Evolutionary conservation across 2,888 invertebrate species (phyloP).

Genomic region (Amorpha juglandis): DNA sequence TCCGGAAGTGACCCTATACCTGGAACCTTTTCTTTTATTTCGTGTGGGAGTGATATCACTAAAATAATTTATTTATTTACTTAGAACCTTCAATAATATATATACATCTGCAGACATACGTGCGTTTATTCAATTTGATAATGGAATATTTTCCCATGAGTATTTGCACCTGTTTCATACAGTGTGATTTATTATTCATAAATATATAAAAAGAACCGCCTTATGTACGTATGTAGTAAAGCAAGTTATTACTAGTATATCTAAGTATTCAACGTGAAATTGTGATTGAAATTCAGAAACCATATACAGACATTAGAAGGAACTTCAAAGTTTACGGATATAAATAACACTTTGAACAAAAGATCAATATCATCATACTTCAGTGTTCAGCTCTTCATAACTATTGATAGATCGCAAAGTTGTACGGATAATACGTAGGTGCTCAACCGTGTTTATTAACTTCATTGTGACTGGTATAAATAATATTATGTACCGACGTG

Average conservation of each 20-base stretch:
- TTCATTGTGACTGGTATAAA: too few relatives aligned
- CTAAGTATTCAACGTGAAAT: too few relatives aligned
- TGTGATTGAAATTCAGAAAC: not conserved
- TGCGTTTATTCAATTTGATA: conserved; percentile 23
- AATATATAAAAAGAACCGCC: not conserved
- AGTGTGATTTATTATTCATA: not conserved
- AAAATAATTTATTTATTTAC: conserved; percentile 23
- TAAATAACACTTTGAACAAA: conserved; percentile 35
- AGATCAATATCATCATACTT: conserved; percentile 39
- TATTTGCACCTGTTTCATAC: not conserved
- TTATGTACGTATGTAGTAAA: not conserved
- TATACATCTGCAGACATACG: conserved; percentile 3
- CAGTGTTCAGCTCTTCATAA: conserved; percentile 34
- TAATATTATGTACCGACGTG: too few relatives aligned
- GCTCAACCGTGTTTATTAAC: not conserved
- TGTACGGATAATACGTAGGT: conserved; percentile 18
- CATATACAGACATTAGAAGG: not conserved
- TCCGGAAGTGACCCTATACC: conserved; percentile 13
- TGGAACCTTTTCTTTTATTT: conserved; percentile 24
- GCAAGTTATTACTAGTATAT: not conserved
- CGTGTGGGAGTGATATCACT: not conserved
- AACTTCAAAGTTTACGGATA: conserved; percentile 30
- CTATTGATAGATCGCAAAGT: conserved; percentile 33
- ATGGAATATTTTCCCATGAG: conserved; percentile 22
- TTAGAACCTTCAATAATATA: not conserved